phyloP scores from a whole-genome alignment of 2,797 vertebrate genomes.

The Hyperoplus immaculatus region DNA sequence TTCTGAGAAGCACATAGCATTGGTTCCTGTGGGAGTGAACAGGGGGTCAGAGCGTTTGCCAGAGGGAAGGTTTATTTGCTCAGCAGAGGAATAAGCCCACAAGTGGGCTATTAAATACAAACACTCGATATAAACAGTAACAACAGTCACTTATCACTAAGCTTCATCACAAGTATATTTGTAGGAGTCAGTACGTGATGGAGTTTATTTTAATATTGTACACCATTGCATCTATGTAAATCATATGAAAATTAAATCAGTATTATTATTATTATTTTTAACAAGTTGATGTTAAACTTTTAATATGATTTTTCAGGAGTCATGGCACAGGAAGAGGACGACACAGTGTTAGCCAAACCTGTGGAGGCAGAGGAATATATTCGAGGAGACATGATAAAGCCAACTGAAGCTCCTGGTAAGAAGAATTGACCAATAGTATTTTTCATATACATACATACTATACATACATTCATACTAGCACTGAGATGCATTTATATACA shows the following conservation, averaged over 20 bases:
- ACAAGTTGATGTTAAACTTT: neutral
- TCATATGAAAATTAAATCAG: too few relatives aligned
- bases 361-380: neutral
- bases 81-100: constrained; percentile 18
- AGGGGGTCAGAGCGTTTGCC: constrained; percentile 19
- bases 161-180: neutral
- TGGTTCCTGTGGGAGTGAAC: constrained; percentile 35
- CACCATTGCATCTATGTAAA: too few relatives aligned
- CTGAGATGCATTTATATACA: neutral
- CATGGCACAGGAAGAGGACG: constrained; percentile 30
- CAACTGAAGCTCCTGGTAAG: constrained; percentile 55
- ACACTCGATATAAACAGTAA: neutral
- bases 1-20: constrained; percentile 14
- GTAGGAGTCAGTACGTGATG: neutral
- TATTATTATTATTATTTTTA: neutral
- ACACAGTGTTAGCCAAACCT: neutral
- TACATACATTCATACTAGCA: too few relatives aligned
- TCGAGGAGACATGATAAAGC: constrained; percentile 65
- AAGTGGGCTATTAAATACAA: constrained; percentile 30
- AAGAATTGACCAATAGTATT: neutral
- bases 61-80: constrained; percentile 42
- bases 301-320: constrained; percentile 55
- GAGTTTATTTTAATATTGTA: too few relatives aligned
- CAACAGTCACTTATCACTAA: neutral
- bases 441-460: neutral